Conservation (phyloP, 2,888 invertebrate species). For the Conchocele bisecta region DNA sequence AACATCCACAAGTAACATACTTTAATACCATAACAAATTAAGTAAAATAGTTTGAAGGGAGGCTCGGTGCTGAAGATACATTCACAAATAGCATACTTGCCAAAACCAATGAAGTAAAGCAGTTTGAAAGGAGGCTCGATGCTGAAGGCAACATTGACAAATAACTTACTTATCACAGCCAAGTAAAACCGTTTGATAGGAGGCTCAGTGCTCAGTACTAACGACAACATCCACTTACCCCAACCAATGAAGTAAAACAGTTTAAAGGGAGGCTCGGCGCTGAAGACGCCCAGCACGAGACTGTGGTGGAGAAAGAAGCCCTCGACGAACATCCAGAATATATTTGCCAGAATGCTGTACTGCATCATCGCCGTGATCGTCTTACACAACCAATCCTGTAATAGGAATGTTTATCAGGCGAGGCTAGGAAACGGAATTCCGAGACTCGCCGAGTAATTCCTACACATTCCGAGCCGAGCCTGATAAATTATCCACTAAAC, state of each 20-base stretch:
- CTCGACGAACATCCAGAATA: constrained; percentile 86
- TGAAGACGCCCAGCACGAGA: constrained; percentile 85
- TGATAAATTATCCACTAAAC: no score
- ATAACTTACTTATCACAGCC: no score
- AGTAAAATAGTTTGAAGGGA: no score
- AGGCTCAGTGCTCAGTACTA: no score
- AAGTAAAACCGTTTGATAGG: no score
- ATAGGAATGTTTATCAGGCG: constrained; percentile 3
- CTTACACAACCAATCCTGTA: constrained; percentile 85
- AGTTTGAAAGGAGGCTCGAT: constrained; percentile 84
- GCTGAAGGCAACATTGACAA: no score
- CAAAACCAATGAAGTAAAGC: constrained; percentile 85
- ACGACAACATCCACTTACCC: constrained; percentile 82
- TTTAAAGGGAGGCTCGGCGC: constrained; percentile 84
- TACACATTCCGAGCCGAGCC: no score
- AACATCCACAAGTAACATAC: no score
- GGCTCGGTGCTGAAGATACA: no score
- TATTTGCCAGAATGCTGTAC: constrained; percentile 85
- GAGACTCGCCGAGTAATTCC: no score
- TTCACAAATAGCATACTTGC: constrained; percentile 82
- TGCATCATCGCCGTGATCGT: constrained; percentile 83
- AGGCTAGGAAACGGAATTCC: no score
- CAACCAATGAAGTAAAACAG: constrained; percentile 85
- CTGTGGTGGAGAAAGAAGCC: constrained; percentile 83
- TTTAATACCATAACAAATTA: no score